A percentile compares a stretch with the other conserved stretches of the same genome.
Conservation (phyloP, 1,140 invertebrate species). For the Lycorma delicatula region DNA sequence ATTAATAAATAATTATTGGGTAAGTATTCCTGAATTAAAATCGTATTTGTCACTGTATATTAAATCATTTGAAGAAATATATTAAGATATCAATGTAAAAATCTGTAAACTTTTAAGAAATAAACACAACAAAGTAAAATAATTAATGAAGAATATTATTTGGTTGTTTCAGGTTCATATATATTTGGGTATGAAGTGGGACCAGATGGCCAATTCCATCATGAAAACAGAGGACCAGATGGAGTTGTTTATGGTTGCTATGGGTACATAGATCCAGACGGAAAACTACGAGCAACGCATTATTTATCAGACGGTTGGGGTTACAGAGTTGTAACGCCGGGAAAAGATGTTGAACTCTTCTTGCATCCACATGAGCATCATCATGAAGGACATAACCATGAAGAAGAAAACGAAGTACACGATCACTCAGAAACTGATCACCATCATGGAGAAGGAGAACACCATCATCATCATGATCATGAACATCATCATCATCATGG, state of each 20-base stretch:
- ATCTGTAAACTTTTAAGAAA: no score
- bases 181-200: conserved; percentile 43
- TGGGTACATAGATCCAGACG: conserved; percentile 60
- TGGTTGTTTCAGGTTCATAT: conserved; percentile 20
- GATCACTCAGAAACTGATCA: conserved; percentile 7
- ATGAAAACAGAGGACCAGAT: conserved; percentile 61
- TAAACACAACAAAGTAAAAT: no score
- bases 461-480: conserved; percentile 14
- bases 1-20: no score
- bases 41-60: no score
- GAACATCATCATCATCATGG: conserved; percentile 43
- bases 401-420: background rate
- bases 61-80: no score
- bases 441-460: conserved; percentile 11
- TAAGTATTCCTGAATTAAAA: no score
- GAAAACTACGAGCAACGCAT: conserved; percentile 55
- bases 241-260: conserved; percentile 71
- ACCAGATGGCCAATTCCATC: conserved; percentile 65
- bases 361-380: conserved; percentile 38
- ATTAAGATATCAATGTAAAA: no score
- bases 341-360: conserved; percentile 58
- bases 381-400: conserved; percentile 16
- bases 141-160: background rate
- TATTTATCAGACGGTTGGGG: conserved; percentile 70
- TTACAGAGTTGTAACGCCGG: conserved; percentile 58